Evolutionary conservation across 2,888 invertebrate genomes (phyloP), one percentile per base, ranked within the genome.

Genomic region (Mesorhabditis sp.): DNA sequence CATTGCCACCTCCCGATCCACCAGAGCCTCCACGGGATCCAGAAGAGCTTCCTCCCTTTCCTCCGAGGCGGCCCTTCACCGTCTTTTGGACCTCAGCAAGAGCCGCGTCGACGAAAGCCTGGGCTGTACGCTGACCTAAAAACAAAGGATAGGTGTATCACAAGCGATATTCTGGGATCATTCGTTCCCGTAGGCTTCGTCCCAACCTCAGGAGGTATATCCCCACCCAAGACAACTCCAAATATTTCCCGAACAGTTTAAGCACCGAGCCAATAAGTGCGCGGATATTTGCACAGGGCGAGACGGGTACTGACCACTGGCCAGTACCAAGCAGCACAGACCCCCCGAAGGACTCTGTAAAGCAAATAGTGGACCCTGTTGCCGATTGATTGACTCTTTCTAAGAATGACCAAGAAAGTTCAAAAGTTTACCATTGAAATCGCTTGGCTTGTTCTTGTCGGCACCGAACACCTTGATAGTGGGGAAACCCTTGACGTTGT

Each of bases 401-500:
- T 10, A 50, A 10, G 50, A 50, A 1, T 62, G 28, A 62, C 6
- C 63, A 15, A 15, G 41, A 62, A 28, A 50, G 28, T 42, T 5
- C 7, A 68, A 45, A 5, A n/a, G 68, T 70, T 65, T 67, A 81
- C 83, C 82, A 84, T 91, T 91, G 87, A 91, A 96, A 74, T 94
- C 93, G 58, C 90, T 90, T 4, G 95, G 93, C 73, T 90, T 91
- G 67, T 90, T 90, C 87, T 95, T 95, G 86, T 93, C 91, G 0
- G 89, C 89, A 0, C 92, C 92, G 87, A 98, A 96, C 65, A 98
- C 91, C 87, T 97, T 98, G 74, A 98, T 91, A 0, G 96, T 94
- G 4, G 98, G 98, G 87, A 95, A 98, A 67, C 97, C 95, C 78
- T 90, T 88, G 50, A 98, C 91, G 62, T 91, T 91, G 88, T 90